Base-by-base conservation (phyloP, 2,113 vertebrate species). In the Nothocercus nigrocapillus region DNA sequence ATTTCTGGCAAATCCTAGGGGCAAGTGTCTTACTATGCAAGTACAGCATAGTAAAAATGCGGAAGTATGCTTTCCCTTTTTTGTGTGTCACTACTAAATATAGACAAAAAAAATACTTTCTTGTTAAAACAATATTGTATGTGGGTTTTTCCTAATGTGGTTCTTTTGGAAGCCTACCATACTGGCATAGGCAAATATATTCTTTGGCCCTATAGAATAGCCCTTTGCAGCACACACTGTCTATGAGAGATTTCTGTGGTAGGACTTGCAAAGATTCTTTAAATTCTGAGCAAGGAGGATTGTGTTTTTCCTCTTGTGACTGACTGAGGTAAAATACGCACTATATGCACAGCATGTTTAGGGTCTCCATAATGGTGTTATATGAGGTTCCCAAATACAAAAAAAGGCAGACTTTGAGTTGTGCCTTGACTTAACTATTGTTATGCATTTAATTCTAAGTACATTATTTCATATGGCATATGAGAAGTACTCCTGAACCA, bases 1-100 rank as follows among this genome's bases (percentile, higher is more conserved):
- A 81, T 78, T 93, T 88, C 73, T 93, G 56, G 73, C 73, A 75
- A 70, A 84, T 58, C 73, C 73, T 84, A 78, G 63, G 83, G 86
- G 76, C 85, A 72, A 86, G 64, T 90, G 80, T 75, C 38, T 54
- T 73, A 15, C 73, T 78, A 30, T 83, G 78, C 69, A 84, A 70
- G 32, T 54, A 25, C 69, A 64, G 16, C 45, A 56, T 66, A 5
- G 0, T 42, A 49, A 64, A 88, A 94, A 86, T 68, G 47, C 45
- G 78, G 80, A 72, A 92, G 74, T 75, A 5, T 5, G 13, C 81
- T 90, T 68, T 45, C 78, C 51, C 56, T 92, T 88, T 88, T 83
- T 32, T 68, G 17, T 78, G 7, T 72, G 32, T 64, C 25, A 12
- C 11, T 10, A 22, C n/a, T 86, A 47, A 84, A 90, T 53, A 28